Percentiles rank a stretch among this genome's conserved stretches.
These are phyloP conservation scores for Drosophila neonasuta DNA, from an alignment of 2,888 invertebrate species.

Conservation along the genomic window DNA sequence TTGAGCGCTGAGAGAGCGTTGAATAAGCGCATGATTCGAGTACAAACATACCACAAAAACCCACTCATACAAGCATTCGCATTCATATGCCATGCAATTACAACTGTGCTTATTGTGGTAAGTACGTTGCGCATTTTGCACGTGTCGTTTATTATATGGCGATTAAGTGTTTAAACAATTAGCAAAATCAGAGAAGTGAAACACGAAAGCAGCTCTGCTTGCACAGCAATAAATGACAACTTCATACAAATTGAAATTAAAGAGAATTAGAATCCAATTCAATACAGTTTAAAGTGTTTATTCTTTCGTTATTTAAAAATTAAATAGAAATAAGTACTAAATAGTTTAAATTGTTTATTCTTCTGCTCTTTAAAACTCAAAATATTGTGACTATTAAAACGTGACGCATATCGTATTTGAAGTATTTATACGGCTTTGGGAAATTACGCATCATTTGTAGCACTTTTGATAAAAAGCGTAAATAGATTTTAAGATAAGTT, in stretches of 20 bases:
- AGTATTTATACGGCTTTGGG: not conserved
- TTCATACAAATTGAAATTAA: too few relatives aligned
- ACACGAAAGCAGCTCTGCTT: not conserved
- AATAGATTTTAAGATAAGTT: slow-evolving; percentile 10
- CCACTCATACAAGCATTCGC: not conserved
- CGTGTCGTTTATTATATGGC: slow-evolving; percentile 55
- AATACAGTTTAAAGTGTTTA: too few relatives aligned
- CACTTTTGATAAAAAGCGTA: not conserved
- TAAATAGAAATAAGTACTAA: too few relatives aligned
- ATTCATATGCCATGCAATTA: slow-evolving; percentile 2
- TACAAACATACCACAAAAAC: slow-evolving; percentile 6
- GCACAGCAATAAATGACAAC: too few relatives aligned
- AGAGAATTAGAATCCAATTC: too few relatives aligned
- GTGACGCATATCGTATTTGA: not conserved
- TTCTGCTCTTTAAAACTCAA: too few relatives aligned
- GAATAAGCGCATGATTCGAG: slow-evolving; percentile 1
- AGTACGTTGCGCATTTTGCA: slow-evolving; percentile 48
- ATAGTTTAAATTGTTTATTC: too few relatives aligned
- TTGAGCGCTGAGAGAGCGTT: slow-evolving; percentile 2
- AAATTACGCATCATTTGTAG: slow-evolving; percentile 3
- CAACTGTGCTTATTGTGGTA: not conserved
- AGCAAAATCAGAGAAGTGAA: slow-evolving; percentile 24
- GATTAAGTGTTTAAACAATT: slow-evolving; percentile 55
- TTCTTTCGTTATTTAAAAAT: too few relatives aligned
- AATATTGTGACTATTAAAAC: too few relatives aligned